Percentiles rank a stretch among this genome's conserved stretches.
Evolutionary conservation across 2,797 vertebrate genomes (phyloP).

Genomic region (Rousettus madagascariensis): DNA sequence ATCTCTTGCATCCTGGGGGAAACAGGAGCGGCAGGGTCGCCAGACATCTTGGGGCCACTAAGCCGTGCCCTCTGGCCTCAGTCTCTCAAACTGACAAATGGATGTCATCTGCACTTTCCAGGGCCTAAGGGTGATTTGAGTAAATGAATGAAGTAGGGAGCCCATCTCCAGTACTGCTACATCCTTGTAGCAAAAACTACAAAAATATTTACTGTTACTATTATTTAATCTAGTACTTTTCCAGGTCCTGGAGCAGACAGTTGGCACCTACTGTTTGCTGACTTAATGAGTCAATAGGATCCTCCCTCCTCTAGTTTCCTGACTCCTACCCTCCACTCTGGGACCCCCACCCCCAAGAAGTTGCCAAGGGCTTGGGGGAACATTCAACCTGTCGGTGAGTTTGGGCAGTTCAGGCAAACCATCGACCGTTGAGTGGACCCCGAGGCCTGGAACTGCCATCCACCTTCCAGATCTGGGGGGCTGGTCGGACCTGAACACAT

Average conservation of each 20-base stretch:
- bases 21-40: neutral
- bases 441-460: constrained; percentile 72
- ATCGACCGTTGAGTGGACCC: constrained; percentile 85
- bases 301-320: neutral
- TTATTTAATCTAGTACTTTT: neutral
- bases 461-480: neutral
- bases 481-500: neutral
- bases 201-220: neutral
- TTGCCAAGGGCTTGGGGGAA: constrained; percentile 80
- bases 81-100: neutral
- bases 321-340: neutral
- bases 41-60: neutral
- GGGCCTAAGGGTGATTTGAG: neutral
- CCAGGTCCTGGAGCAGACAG: neutral
- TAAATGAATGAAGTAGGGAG: neutral
- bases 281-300: neutral
- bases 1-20: neutral
- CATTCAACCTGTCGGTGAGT: constrained; percentile 87
- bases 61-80: neutral
- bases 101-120: neutral
- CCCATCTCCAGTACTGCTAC: neutral
- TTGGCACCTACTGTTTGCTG: neutral
- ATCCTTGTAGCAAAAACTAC: neutral
- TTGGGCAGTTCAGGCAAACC: constrained; percentile 81
- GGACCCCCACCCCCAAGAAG: neutral